These are phyloP conservation scores for Lepus timidus DNA, from an alignment of 2,113 vertebrate genomes.

Conservation along the genomic window DNA sequence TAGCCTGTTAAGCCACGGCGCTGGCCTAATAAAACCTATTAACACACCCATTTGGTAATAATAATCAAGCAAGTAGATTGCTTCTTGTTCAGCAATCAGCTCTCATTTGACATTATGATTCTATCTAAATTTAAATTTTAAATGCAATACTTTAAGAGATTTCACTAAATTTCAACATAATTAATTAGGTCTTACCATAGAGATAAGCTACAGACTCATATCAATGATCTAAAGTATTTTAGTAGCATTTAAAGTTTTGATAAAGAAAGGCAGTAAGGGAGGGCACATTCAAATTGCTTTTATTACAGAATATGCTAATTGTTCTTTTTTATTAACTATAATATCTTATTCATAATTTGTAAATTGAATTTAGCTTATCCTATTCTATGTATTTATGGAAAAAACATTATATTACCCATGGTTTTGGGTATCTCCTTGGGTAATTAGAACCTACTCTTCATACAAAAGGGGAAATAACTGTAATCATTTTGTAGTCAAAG, in stretches of 20 bases:
- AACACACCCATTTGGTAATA: neutral
- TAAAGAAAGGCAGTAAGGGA: too few species aligned
- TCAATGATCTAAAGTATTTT: neutral
- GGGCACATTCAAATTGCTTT: neutral
- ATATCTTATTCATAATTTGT: neutral
- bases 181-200: neutral
- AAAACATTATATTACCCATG: neutral
- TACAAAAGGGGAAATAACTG: too few species aligned
- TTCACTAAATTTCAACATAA: slow-evolving; percentile 49
- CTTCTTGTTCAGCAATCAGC: neutral
- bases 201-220: neutral
- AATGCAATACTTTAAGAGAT: neutral
- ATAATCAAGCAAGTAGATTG: neutral
- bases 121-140: neutral
- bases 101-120: neutral
- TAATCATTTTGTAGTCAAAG: neutral
- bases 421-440: neutral
- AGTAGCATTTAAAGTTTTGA: neutral
- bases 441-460: neutral
- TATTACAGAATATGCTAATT: neutral
- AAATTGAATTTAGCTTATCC: slow-evolving; percentile 12
- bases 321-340: neutral
- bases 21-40: neutral
- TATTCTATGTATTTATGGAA: neutral
- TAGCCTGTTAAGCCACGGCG: too few species aligned